These are phyloP conservation scores for Triplophysa siluroides DNA, from an alignment of 2,113 vertebrate species.

Conservation along the genomic window DNA sequence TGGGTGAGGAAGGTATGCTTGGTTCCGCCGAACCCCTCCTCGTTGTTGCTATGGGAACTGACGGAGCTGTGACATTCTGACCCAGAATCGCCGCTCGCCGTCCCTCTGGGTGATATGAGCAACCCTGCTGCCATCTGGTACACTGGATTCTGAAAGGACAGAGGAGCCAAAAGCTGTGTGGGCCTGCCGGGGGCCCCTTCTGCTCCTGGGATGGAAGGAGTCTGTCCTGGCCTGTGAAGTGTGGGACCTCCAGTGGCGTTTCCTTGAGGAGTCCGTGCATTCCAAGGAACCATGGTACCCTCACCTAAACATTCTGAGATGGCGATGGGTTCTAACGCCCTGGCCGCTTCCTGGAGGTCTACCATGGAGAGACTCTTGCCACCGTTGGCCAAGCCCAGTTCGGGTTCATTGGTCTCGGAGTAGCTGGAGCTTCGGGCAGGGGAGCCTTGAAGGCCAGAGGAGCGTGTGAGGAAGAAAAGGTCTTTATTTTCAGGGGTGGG, in stretches of 20 bases:
- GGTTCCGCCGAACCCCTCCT: conserved; percentile 75
- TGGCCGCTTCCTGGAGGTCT: conserved; percentile 93
- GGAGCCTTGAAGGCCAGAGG: conserved; percentile 92
- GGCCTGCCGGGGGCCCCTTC: conserved; percentile 85
- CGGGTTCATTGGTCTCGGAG: conserved; percentile 95
- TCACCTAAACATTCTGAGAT: conserved; percentile 58
- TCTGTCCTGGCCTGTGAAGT: conserved; percentile 83
- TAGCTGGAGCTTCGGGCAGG: conserved; percentile 97
- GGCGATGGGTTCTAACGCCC: conserved; percentile 80
- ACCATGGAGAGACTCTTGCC: conserved; percentile 98
- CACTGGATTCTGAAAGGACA: conserved; percentile 98
- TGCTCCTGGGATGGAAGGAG: conserved; percentile 76
- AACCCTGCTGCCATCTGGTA: conserved; percentile 98
- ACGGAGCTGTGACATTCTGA: conserved; percentile 97
- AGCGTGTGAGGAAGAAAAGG: conserved; percentile 98
- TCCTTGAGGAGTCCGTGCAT: conserved; percentile 77
- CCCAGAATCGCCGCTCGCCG: conserved; percentile 85
- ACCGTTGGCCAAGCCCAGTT: conserved; percentile 91
- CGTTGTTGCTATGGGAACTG: conserved; percentile 97
- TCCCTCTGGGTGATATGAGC: conserved; percentile 86
- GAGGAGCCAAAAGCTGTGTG: conserved; percentile 86
- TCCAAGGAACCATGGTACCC: conserved; percentile 76
- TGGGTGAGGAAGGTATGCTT: conserved; percentile 80
- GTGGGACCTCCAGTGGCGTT: conserved; percentile 79
- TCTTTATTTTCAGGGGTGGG: conserved; percentile 99